Base-by-base conservation (phyloP, 2,888 invertebrate species). In the Morpho achilles region DNA sequence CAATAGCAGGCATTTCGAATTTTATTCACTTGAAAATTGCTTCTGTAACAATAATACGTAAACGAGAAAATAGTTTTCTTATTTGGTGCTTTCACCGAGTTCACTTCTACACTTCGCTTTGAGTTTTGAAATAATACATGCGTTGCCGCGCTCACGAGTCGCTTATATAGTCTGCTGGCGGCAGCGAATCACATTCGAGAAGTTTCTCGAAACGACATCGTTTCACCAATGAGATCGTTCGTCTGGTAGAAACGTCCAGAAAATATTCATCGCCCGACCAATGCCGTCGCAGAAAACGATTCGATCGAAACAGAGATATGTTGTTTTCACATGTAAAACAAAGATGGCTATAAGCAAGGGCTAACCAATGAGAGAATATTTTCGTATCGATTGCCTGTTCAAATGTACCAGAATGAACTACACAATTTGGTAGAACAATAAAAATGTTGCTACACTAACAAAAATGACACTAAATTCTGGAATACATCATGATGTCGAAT, bases 1-100 rank as follows among this genome's bases (percentile, higher is more conserved):
- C 86, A 49, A 86, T 77, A 63, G 86, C 86, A 78, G 85, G 83
- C 86, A 86, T 86, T 74, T 66, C 73, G 41, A 58, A 22, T 70
- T 49, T 56, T 39, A 64, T 48, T 40, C 59, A 45, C 55, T 63
- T 64, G 60, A 16, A n/a, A 23, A 48, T 39, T 7, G 43, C 48
- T 32, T 32, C 4, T 32, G 3, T 32, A 32, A 32, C 32, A 32
- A 32, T 32, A 32, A 32, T 56, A 40, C 40, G 42, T 42, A 41
- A 41, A 71, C 44, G 44, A 10, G 45, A 32, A 44, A 32, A 39
- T 3, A 3, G 10, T 8, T 44, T 23, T 43, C 16, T 43, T 7
- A 10, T 32, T 32, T 64, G 67, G 70, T 71, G 65, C 70, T 73
- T 71, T 60, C 68, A 75, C 78, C 73, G 68, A 65, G 64, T 56